These are phyloP conservation scores for Haliclona indistincta DNA, from an alignment of 37 sponge, comb jelly and placozoan genomes.

Conservation along the genomic window DNA sequence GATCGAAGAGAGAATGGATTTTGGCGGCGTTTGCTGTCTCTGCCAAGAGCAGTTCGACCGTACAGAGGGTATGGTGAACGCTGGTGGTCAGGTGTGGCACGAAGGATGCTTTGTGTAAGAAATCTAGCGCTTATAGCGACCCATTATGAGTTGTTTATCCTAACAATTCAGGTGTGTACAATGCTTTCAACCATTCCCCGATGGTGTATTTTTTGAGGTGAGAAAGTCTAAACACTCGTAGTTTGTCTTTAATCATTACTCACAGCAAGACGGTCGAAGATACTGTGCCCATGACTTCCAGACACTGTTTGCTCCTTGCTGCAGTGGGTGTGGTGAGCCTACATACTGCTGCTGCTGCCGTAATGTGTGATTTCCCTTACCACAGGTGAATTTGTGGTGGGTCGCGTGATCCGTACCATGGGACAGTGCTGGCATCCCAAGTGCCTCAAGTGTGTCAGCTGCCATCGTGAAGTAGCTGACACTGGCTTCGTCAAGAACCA, in stretches of 20 bases:
- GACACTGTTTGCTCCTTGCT: constrained; percentile 93
- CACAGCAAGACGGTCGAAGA: constrained; percentile 93
- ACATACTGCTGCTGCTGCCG: background rate
- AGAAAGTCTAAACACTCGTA: background rate
- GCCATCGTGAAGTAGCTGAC: constrained; percentile 86
- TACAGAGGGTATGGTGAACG: constrained; percentile 87
- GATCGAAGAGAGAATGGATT: constrained; percentile 40
- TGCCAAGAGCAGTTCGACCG: constrained; percentile 87
- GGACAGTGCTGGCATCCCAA: constrained; percentile 95
- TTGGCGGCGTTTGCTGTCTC: constrained; percentile 80
- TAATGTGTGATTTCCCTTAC: background rate
- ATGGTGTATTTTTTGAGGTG: constrained; percentile 96
- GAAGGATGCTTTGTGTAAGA: constrained; percentile 95
- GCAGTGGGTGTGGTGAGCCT: constrained; percentile 90
- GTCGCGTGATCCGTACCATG: constrained; percentile 95
- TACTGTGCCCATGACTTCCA: constrained; percentile 98
- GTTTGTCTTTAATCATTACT: background rate
- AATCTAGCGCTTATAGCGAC: background rate
- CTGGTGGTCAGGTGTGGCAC: constrained; percentile 97
- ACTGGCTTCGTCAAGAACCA: constrained; percentile 97
- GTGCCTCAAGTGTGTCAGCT: constrained; percentile 97
- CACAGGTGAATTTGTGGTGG: constrained; percentile 87
- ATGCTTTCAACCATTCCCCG: constrained; percentile 97
- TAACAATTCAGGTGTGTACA: constrained; percentile 80
- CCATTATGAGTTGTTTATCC: background rate